Percentiles rank a stretch among this genome's conserved stretches.
phyloP scores from a whole-genome alignment of 2,888 invertebrate species.

The Clitarchus hookeri region DNA sequence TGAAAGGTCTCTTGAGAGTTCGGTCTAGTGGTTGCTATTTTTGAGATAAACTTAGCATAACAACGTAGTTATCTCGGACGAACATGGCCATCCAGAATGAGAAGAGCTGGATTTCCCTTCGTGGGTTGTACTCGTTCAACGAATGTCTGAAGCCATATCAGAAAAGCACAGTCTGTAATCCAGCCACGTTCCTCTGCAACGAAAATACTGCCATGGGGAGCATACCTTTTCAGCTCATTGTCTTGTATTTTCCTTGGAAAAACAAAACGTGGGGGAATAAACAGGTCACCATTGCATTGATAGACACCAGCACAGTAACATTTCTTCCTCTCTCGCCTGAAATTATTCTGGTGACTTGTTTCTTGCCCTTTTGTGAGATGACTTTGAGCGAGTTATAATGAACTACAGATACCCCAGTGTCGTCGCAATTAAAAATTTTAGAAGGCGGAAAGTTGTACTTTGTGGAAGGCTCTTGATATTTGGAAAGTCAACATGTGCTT shows the following conservation, averaged over 20 bases:
- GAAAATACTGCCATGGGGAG: slow-evolving; percentile 17
- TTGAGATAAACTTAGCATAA: background rate
- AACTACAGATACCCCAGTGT: slow-evolving; percentile 21
- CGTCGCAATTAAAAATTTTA: slow-evolving; percentile 11
- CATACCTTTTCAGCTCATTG: slow-evolving; percentile 22
- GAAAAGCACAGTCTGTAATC: background rate
- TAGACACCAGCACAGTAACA: slow-evolving; percentile 21
- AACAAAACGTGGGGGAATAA: slow-evolving; percentile 27
- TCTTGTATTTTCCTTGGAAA: background rate
- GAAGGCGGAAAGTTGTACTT: background rate
- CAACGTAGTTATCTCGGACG: background rate
- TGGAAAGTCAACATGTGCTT: slow-evolving; percentile 20
- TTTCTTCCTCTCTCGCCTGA: slow-evolving; percentile 25
- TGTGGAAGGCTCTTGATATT: background rate
- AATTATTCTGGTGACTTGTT: slow-evolving; percentile 26
- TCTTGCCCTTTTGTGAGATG: slow-evolving; percentile 15
- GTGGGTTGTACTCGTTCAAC: slow-evolving; percentile 16
- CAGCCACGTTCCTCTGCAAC: background rate
- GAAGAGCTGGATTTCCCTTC: background rate
- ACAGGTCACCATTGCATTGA: slow-evolving; percentile 27
- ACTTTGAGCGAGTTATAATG: slow-evolving; percentile 21
- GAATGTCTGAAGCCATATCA: slow-evolving; percentile 18
- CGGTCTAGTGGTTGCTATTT: background rate
- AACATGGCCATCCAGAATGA: background rate
- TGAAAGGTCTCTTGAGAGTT: background rate